Evolutionary conservation across 2,888 invertebrate genomes (phyloP), one percentile per base, ranked within the genome.

Genomic region (Lagria hirta): DNA sequence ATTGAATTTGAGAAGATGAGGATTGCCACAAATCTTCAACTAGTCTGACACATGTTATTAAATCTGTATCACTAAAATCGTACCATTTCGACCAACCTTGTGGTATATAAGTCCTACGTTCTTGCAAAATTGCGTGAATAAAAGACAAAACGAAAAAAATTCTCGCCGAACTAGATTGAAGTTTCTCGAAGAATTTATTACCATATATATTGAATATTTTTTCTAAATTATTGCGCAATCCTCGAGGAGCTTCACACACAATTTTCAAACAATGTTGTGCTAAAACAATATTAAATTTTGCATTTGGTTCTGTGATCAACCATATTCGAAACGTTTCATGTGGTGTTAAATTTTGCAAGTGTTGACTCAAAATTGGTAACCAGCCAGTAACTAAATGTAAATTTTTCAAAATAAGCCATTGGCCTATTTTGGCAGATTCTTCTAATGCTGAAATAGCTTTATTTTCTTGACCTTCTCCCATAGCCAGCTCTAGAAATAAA

Each of bases 61-160:
- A 73, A 69, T 94, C 94, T 0, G 86, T 79, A 57, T 86, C 83
- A 34, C 84, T 86, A 71, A 94, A 94, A 64, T 94, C 92, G 70
- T 95, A 94, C 65, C 82, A 82, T 64, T 86, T 88, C 1, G 86
- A 86, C 93, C 93, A 94, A 0, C 92, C 84, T 76, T 92, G 90
- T 1, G 95, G 95, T 56, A 95, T 88, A 69, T 86, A 98, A 34
- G 86, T 88, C 43, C 97, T 78, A 22, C 99, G 78, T 71, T 99
- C 98, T 68, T 89, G 88, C 34, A 94, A 77, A 7, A 96, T 76
- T 1, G 97, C 93, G 69, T 97, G 95, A 40, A 91, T 76, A 79
- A 89, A 87, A 49, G 94, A 85, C 8, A 96, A 73, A 3, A 88
- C 83, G 58, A 97, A 83, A 41, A 87, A 77, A 33, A 82, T 77